Conservation (phyloP, 2,888 invertebrate species). For the Notodonta dromedarius region DNA sequence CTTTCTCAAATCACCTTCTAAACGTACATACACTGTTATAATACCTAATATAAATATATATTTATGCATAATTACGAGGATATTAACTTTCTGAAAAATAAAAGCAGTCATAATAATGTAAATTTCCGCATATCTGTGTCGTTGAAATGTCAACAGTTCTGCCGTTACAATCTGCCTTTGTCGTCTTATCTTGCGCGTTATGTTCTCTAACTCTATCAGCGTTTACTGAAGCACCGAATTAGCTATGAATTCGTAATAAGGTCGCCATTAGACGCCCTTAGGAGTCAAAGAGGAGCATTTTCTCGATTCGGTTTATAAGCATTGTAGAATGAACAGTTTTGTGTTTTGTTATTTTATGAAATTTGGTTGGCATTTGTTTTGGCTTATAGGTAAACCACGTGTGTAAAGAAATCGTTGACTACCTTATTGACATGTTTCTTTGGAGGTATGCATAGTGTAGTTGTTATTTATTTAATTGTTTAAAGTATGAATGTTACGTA, state of each 20-base stretch:
- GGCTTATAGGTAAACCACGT: constrained; percentile 14
- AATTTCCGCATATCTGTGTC: background rate
- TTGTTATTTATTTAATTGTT: background rate
- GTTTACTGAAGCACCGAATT: constrained; percentile 16
- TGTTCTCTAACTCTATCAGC: constrained; percentile 21
- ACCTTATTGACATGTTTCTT: constrained; percentile 10
- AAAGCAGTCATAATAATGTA: no score
- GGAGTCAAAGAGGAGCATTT: constrained; percentile 14
- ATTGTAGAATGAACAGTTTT: constrained; percentile 18
- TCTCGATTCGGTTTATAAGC: constrained; percentile 8
- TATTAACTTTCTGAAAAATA: no score
- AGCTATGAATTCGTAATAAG: constrained; percentile 25
- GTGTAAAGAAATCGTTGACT: constrained; percentile 18
- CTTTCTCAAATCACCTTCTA: no score
- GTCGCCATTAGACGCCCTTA: constrained; percentile 21
- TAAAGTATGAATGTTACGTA: constrained; percentile 66
- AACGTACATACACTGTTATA: no score
- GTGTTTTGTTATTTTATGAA: constrained; percentile 18
- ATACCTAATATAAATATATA: no score
- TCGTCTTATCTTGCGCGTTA: constrained; percentile 14
- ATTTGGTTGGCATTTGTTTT: constrained; percentile 14
- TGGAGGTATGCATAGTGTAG: background rate
- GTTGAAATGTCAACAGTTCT: background rate
- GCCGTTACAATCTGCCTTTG: constrained; percentile 5
- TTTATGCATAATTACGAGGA: no score